Percentiles rank a stretch among this genome's conserved stretches.
Evolutionary conservation across 1,140 invertebrate genomes (phyloP).

Genomic region (Lepidurus arcticus): DNA sequence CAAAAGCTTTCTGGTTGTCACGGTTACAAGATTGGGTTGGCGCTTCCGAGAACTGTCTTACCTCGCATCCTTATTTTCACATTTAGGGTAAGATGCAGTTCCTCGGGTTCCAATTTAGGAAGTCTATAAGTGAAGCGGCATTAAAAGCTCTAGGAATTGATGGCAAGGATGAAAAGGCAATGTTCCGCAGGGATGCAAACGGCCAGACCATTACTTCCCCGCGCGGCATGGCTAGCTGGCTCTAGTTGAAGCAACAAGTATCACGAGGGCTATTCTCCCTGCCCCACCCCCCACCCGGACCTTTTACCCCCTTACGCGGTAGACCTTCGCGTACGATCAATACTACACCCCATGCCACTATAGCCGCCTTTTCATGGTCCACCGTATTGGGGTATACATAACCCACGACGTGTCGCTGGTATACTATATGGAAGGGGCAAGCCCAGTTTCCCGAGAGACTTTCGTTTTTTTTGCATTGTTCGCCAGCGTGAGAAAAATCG

Average conservation of each 20-base stretch:
- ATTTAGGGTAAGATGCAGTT: too few relatives aligned
- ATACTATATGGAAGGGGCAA: too few relatives aligned
- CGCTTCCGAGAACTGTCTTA: too few relatives aligned
- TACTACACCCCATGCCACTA: background rate
- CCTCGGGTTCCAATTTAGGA: too few relatives aligned
- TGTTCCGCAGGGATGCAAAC: background rate
- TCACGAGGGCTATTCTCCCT: background rate
- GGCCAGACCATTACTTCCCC: background rate
- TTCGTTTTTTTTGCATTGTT: too few relatives aligned
- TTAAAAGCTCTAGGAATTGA: background rate
- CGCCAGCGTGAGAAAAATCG: background rate
- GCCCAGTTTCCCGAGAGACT: too few relatives aligned
- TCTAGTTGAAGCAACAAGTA: conserved; percentile 1
- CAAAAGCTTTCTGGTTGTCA: too few relatives aligned
- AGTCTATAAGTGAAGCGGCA: too few relatives aligned
- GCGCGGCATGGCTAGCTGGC: background rate
- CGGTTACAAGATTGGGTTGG: too few relatives aligned
- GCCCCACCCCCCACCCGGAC: background rate
- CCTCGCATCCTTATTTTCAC: too few relatives aligned
- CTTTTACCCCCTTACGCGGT: background rate
- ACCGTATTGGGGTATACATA: background rate
- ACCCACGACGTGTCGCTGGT: too few relatives aligned
- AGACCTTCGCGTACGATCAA: background rate
- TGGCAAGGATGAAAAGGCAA: background rate
- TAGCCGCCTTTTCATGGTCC: background rate